Base-by-base conservation (phyloP, 2,797 vertebrate species). In the Pogoniulus pusillus region DNA sequence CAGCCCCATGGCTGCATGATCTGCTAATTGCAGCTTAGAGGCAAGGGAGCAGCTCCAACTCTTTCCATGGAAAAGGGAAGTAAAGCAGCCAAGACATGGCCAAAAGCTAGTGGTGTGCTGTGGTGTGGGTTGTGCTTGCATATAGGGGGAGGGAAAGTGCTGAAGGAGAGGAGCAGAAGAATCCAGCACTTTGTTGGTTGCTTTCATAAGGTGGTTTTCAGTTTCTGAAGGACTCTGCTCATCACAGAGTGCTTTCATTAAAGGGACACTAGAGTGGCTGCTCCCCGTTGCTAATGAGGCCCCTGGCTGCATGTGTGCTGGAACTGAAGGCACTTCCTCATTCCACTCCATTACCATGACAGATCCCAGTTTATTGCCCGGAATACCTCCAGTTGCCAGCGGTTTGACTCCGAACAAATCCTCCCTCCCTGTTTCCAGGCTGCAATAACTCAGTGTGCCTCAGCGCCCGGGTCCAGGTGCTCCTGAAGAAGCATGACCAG, bases 271-370 rank as follows among this genome's bases (percentile, higher is more conserved):
- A 43, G 22, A 16, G 72, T 49, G 43, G 69, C 80, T 90, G 45
- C 78, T 95, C 79, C 20, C 72, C 14, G 34, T 47, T 5, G n/a
- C 70, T 97, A 93, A 93, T 91, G 91, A 96, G 93, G 58, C 58
- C 55, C 43, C 82, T 88, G 87, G 73, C 82, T 87, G 94, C 37
- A 75, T 34, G 45, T 16, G 5, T 60, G 3, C 12, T 78, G 70
- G 77, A 87, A 27, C 71, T 83, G 66, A 93, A 91, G 88, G 32
- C 14, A 4, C 63, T 82, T 82, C 76, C n/a, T 77, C 55, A 41
- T 82, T 95, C 83, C 30, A 29, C 90, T 92, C 81, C 87, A 73
- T 96, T 94, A 82, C 39, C 58, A 58, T 83, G 73, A 95, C 73
- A 91, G 87, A 89, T 93, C 83, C 76, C 32, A 47, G 49, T 96